Percentiles rank a stretch among this genome's conserved stretches.
These are phyloP conservation scores for Microhierax caerulescens DNA, from an alignment of 2,797 vertebrate species.

Conservation along the genomic window DNA sequence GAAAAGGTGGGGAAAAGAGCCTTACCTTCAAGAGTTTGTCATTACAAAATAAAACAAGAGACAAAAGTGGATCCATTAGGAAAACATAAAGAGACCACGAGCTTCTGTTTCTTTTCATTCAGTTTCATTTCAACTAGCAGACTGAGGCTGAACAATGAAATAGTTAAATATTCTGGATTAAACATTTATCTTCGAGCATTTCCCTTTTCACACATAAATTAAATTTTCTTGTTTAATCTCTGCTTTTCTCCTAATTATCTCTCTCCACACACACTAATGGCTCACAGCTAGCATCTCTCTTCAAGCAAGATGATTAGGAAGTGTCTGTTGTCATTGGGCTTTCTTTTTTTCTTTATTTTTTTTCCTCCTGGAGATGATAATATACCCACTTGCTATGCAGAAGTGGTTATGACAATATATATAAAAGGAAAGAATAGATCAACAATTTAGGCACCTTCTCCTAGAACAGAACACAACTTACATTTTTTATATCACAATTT, in stretches of 20 bases:
- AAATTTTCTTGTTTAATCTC: conserved; percentile 65
- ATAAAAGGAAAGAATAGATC: neutral
- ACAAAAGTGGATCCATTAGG: neutral
- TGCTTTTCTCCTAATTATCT: conserved; percentile 65
- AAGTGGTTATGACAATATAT: neutral
- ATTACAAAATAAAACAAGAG: neutral
- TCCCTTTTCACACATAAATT: conserved; percentile 55
- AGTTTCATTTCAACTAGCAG: neutral
- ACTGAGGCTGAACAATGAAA: neutral
- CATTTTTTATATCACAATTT: neutral
- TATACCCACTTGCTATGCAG: neutral
- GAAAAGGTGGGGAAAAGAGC: neutral
- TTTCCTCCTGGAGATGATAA: conserved; percentile 8
- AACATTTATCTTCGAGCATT: neutral
- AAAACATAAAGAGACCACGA: neutral
- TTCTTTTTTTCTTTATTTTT: neutral
- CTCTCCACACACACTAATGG: conserved; percentile 44
- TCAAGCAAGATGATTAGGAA: conserved; percentile 60
- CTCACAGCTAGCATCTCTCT: conserved; percentile 52
- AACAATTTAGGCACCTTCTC: neutral
- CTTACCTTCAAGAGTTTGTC: neutral
- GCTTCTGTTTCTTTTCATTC: neutral
- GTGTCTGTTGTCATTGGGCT: neutral
- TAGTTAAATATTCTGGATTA: conserved; percentile 36
- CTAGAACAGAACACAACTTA: neutral